phyloP scores from a whole-genome alignment of 2,888 invertebrate genomes.

The Pelosia muscerda region DNA sequence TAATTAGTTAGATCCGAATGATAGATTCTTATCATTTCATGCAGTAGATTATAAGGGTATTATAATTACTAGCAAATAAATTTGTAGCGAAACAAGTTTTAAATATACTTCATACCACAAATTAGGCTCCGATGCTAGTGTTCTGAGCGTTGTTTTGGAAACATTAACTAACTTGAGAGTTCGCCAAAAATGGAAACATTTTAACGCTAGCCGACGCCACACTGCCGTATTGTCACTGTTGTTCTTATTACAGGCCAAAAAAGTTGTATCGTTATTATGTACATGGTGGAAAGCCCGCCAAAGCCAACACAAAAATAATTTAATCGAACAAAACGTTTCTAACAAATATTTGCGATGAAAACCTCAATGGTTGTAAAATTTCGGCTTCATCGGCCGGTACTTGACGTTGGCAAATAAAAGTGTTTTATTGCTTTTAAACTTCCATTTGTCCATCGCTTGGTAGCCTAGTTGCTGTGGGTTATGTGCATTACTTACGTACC shows the following conservation, averaged over 20 bases:
- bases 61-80: slow-evolving; percentile 56
- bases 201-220: slow-evolving; percentile 69
- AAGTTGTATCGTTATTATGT: slow-evolving; percentile 62
- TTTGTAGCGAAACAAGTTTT: slow-evolving; percentile 54
- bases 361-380: slow-evolving; percentile 66
- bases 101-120: slow-evolving; percentile 67
- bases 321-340: slow-evolving; percentile 57
- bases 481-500: slow-evolving; percentile 46
- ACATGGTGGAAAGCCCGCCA: slow-evolving; percentile 47
- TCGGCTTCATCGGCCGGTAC: slow-evolving; percentile 62
- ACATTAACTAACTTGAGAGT: slow-evolving; percentile 85
- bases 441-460: slow-evolving; percentile 57
- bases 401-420: slow-evolving; percentile 67
- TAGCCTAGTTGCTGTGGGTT: slow-evolving; percentile 54
- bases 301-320: slow-evolving; percentile 61
- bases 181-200: slow-evolving; percentile 84
- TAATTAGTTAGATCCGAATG: slow-evolving; percentile 33
- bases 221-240: slow-evolving; percentile 72
- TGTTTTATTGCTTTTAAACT: slow-evolving; percentile 66
- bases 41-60: slow-evolving; percentile 49
- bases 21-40: slow-evolving; percentile 33
- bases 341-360: slow-evolving; percentile 67
- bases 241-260: slow-evolving; percentile 72
- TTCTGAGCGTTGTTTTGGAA: slow-evolving; percentile 79
- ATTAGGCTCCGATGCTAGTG: slow-evolving; percentile 62